These are phyloP conservation scores for Scaptomyza flava DNA, from an alignment of 2,888 invertebrate species.

Conservation along the genomic window DNA sequence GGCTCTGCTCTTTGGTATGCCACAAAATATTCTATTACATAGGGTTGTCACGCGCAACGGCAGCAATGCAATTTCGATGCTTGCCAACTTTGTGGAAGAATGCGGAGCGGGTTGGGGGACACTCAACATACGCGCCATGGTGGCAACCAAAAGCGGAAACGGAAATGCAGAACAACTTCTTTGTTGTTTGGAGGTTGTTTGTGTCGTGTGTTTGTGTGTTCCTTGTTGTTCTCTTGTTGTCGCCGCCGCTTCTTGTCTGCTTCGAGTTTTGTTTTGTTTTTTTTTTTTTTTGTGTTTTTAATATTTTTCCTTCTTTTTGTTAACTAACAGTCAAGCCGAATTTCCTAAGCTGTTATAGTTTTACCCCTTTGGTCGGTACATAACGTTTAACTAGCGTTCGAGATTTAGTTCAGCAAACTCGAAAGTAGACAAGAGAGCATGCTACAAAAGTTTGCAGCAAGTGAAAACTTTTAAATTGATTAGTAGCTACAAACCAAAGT, in stretches of 20 bases:
- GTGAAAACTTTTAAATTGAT: conserved; percentile 72
- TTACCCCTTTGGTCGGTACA: conserved; percentile 69
- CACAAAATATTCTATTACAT: conserved; percentile 34
- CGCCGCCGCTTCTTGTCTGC: conserved; percentile 36
- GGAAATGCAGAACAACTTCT: conserved; percentile 75
- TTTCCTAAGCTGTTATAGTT: conserved; percentile 58
- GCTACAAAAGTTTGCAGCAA: conserved; percentile 55
- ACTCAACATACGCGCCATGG: conserved; percentile 28
- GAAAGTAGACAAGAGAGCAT: conserved; percentile 50
- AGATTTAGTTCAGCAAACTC: conserved; percentile 63
- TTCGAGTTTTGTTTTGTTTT: conserved; percentile 22
- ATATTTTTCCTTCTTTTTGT: background rate
- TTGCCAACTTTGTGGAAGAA: conserved; percentile 18
- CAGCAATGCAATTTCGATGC: conserved; percentile 46
- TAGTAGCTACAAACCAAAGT: conserved; percentile 42
- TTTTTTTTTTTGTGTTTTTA: too few species aligned
- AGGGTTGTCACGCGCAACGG: conserved; percentile 36
- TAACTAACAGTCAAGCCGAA: conserved; percentile 34
- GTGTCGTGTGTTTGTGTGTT: conserved; percentile 6
- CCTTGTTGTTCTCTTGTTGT: conserved; percentile 10
- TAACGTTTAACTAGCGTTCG: conserved; percentile 58
- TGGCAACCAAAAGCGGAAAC: conserved; percentile 58
- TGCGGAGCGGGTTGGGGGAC: too few species aligned
- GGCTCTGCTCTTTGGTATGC: conserved; percentile 9
- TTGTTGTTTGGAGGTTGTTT: conserved; percentile 43